A percentile compares a stretch with the other conserved stretches of the same genome.
phyloP scores from a whole-genome alignment of 2,113 vertebrate genomes.

The Furnarius figulus region DNA sequence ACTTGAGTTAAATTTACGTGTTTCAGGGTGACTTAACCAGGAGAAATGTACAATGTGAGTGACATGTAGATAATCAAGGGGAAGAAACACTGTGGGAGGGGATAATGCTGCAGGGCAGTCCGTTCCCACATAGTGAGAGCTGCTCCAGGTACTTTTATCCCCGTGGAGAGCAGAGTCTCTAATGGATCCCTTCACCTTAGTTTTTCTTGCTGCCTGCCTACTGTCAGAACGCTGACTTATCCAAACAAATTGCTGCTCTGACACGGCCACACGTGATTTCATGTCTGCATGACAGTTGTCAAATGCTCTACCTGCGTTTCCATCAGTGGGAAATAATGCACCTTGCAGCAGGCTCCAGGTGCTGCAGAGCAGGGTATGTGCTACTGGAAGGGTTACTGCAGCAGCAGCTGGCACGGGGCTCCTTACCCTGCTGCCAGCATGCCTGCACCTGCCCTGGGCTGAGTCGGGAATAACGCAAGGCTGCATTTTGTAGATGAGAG shows the following conservation, averaged over 20 bases:
- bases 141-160: background rate
- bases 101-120: background rate
- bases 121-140: background rate
- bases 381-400: background rate
- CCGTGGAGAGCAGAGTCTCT: background rate
- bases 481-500: background rate
- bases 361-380: background rate
- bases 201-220: background rate
- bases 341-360: background rate
- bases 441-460: background rate
- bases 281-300: rapidly evolving
- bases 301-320: background rate
- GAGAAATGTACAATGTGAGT: background rate
- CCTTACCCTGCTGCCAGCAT: background rate
- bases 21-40: background rate
- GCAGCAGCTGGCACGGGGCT: background rate
- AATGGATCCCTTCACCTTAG: background rate
- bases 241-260: background rate
- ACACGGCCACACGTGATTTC: background rate
- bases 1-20: background rate
- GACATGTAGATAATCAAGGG: background rate
- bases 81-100: background rate
- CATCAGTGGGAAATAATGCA: background rate
- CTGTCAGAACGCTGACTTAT: background rate
- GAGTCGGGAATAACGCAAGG: background rate